These are phyloP conservation scores for Zelleria hepariella DNA, from an alignment of 2,888 invertebrate genomes.

Conservation along the genomic window DNA sequence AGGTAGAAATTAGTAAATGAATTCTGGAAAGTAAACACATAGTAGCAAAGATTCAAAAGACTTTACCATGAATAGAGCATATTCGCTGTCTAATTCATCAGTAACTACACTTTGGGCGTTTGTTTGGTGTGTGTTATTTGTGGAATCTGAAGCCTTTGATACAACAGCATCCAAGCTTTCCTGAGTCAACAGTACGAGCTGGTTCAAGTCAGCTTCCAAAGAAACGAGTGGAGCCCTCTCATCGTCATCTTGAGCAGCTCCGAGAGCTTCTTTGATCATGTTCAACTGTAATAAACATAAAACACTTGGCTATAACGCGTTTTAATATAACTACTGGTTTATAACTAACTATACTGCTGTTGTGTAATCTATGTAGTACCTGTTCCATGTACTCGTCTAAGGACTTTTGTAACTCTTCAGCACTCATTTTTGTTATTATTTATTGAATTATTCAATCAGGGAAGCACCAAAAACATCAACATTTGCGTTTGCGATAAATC, in stretches of 20 bases:
- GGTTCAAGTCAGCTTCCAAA: constrained; percentile 75
- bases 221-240: constrained; percentile 72
- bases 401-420: constrained; percentile 48
- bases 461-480: too few relatives aligned
- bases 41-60: constrained; percentile 10
- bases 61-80: constrained; percentile 77
- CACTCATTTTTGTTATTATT: constrained; percentile 17
- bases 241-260: constrained; percentile 46
- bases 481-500: too few relatives aligned
- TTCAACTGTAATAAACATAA: constrained; percentile 61
- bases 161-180: constrained; percentile 64
- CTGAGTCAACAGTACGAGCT: constrained; percentile 78
- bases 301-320: too few relatives aligned
- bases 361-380: constrained; percentile 23
- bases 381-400: constrained; percentile 55
- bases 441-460: background rate
- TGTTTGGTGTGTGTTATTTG: constrained; percentile 15
- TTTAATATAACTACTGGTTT: background rate
- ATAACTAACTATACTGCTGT: too few relatives aligned
- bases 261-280: constrained; percentile 75
- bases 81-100: constrained; percentile 67
- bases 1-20: background rate
- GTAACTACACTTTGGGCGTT: constrained; percentile 19
- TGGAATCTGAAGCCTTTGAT: constrained; percentile 15
- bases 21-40: background rate